Evolutionary conservation across 2,113 vertebrate species (phyloP), one percentile per base, ranked within the genome.

Genomic region (Clarias magur): DNA sequence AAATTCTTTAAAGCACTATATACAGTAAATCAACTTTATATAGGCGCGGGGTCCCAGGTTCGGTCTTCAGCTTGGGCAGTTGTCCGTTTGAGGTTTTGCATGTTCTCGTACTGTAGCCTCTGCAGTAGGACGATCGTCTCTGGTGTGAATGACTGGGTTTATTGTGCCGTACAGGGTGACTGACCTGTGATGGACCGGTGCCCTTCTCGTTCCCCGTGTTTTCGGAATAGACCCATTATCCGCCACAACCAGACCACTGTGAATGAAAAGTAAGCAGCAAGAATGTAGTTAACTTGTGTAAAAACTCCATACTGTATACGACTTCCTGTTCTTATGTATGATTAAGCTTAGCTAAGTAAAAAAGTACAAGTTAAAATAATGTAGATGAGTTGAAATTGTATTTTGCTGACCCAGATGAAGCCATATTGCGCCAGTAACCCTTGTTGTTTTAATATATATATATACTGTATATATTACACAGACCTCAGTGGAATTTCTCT

Each of bases 391-490:
- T 23, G 38, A 80, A 57, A 23, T 17, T 17, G 11, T 76, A n/a
- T 15, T 53, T 84, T 38, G 27, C 70, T 65, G 19, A 4, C 30
- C 72, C 27, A 25, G 60, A 70, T 57, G 27, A 75, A 83, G 62
- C 80, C 84, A 88, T 78, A 84, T 81, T 73, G 82, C 84, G 80
- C 75, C 75, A 91, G 81, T 86, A 81, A 86, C 84, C 85, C 78
- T 84, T 89, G 76, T 70, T 90, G 87, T 83, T 82, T 75, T 60
- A 54, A 65, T 59, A 10, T 78, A 76, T 65, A 8, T 48, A 48
- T 48, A 42, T 42, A 34, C 2, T 34, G 2, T 34, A 38, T 38
- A 38, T 38, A 38, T 38, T 11, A 54, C 54, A 70, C 83, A 65
- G 53, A 75, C 83, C 27, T 85, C 82, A 56, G 56, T 85, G 56